Percentiles rank a stretch among this genome's conserved stretches.
Evolutionary conservation across 2,888 invertebrate genomes (phyloP).

Genomic region (Lasioglossum calceatum): DNA sequence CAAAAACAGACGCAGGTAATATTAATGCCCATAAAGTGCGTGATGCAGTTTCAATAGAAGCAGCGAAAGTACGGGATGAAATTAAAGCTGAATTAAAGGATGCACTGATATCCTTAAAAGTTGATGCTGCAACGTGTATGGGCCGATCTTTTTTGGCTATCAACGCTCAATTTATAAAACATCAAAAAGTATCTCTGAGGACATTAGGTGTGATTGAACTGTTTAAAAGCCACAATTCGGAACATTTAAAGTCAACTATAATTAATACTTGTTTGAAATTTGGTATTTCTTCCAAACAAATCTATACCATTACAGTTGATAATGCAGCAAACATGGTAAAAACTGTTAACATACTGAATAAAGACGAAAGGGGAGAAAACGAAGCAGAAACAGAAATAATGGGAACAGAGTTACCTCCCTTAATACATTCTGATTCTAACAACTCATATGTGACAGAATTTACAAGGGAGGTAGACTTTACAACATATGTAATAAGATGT

Average conservation of each 20-base stretch:
- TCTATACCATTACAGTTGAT: not conserved
- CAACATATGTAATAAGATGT: no score
- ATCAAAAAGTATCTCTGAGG: not conserved
- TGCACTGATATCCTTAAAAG: constrained; percentile 4
- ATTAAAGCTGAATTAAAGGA: not conserved
- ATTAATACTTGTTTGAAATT: not conserved
- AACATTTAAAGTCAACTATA: no score
- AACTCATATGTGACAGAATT: no score
- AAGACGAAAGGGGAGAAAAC: no score
- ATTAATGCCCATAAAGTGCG: constrained; percentile 1
- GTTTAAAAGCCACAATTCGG: no score
- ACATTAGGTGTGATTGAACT: constrained; percentile 3
- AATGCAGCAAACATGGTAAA: not conserved
- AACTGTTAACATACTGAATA: not conserved
- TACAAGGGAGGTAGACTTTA: no score
- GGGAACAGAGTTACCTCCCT: no score
- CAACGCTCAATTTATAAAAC: constrained; percentile 1
- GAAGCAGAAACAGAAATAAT: no score
- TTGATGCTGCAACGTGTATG: constrained; percentile 4
- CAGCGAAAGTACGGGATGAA: not conserved
- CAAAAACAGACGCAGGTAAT: no score
- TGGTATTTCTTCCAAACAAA: no score
- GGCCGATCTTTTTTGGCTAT: constrained; percentile 1
- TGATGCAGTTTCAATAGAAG: not conserved
- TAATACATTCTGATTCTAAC: no score